Evolutionary conservation across 2,113 vertebrate genomes (phyloP).

Genomic region (Dicaeum eximium): DNA sequence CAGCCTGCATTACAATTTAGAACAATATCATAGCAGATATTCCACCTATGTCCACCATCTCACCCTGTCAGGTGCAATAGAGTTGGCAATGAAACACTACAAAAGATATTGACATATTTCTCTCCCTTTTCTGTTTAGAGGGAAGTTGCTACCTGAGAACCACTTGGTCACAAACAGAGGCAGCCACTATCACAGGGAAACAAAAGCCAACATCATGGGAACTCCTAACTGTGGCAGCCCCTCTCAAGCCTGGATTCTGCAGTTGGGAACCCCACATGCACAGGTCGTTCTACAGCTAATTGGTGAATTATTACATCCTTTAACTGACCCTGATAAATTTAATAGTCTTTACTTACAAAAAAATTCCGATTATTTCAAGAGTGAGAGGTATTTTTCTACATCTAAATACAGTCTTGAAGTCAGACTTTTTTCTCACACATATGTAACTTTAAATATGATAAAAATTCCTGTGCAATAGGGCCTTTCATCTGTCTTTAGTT

Average conservation of each 20-base stretch:
- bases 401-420: background rate
- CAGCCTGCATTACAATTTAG: background rate
- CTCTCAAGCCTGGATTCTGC: background rate
- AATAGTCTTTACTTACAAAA: background rate
- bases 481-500: background rate
- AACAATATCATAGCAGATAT: conserved; percentile 34
- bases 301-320: background rate
- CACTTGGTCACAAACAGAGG: background rate
- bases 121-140: background rate
- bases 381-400: background rate
- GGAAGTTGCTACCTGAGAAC: background rate
- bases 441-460: background rate
- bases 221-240: background rate
- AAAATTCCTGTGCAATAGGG: background rate
- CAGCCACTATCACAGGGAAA: background rate
- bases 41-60: background rate
- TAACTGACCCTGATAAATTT: background rate
- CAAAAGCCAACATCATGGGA: background rate
- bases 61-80: conserved; percentile 30
- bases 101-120: background rate
- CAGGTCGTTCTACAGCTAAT: background rate
- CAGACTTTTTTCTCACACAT: background rate
- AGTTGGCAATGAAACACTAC: background rate
- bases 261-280: background rate
- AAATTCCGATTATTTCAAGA: background rate